Evolutionary conservation across 1,140 invertebrate species (phyloP).

Genomic region (Aphelenchoides besseyi): DNA sequence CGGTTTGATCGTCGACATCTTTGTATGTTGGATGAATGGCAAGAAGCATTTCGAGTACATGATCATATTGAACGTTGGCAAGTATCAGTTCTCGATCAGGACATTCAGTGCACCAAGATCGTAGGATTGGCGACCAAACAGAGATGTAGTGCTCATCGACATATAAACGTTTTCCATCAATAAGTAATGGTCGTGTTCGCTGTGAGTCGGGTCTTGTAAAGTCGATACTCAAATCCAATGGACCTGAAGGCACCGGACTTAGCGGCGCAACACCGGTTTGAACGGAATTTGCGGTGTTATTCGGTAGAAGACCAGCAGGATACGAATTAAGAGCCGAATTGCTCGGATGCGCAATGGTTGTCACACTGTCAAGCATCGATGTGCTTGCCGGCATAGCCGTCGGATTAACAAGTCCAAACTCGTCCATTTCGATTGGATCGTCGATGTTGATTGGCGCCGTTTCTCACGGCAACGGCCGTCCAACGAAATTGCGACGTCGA

Average conservation of each 20-base stretch:
- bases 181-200: constrained; percentile 55
- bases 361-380: background rate
- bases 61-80: constrained; percentile 62
- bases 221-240: constrained; percentile 56
- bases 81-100: constrained; percentile 59
- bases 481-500: too few relatives aligned
- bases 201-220: constrained; percentile 61
- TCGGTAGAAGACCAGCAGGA: constrained; percentile 3
- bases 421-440: background rate
- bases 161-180: constrained; percentile 60
- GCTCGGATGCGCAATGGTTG: background rate
- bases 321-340: background rate
- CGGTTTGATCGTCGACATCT: constrained; percentile 61
- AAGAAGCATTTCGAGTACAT: constrained; percentile 56
- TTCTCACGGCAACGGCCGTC: too few relatives aligned
- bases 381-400: background rate
- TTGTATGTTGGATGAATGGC: constrained; percentile 62
- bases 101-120: constrained; percentile 62
- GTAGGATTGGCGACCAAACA: constrained; percentile 58
- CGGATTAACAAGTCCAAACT: background rate
- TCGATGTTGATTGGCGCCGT: too few relatives aligned
- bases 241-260: constrained; percentile 14
- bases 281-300: background rate
- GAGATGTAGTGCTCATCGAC: constrained; percentile 62
- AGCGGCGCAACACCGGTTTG: background rate